Percentiles rank a stretch among this genome's conserved stretches.
phyloP scores from a whole-genome alignment of 30 jellyfish, hydroid and myxozoan genomes.

The Turritopsis rubra region DNA sequence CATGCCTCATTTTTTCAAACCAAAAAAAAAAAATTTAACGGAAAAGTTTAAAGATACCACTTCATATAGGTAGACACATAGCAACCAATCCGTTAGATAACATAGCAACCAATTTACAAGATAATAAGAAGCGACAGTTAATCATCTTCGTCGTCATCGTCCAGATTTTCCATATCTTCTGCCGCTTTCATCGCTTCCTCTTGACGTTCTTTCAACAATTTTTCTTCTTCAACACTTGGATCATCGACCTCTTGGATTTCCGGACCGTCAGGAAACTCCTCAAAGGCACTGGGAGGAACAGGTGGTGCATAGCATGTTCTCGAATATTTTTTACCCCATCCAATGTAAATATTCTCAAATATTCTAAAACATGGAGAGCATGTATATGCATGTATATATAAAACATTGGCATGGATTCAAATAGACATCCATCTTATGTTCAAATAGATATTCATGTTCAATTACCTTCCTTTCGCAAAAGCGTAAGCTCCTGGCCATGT shows the following conservation, averaged over 20 bases:
- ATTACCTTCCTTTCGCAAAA: slow-evolving; percentile 76
- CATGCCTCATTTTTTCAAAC: too few species aligned
- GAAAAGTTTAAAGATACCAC: too few species aligned
- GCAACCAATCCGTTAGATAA: too few species aligned
- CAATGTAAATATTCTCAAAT: slow-evolving; percentile 76
- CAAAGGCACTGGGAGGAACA: slow-evolving; percentile 62
- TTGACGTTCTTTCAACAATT: slow-evolving; percentile 69
- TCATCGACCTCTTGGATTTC: slow-evolving; percentile 75
- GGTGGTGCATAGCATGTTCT: slow-evolving; percentile 69
- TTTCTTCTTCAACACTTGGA: slow-evolving; percentile 92
- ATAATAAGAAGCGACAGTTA: neutral
- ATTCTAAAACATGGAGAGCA: slow-evolving; percentile 26
- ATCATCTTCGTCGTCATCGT: slow-evolving; percentile 87
- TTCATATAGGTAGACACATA: too few species aligned
- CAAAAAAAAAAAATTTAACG: too few species aligned
- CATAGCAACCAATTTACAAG: too few species aligned
- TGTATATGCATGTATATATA: too few species aligned
- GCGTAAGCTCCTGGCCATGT: slow-evolving; percentile 95
- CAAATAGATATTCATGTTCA: too few species aligned
- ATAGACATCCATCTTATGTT: too few species aligned
- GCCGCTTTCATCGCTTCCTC: slow-evolving; percentile 80
- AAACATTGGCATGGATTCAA: too few species aligned
- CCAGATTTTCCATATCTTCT: slow-evolving; percentile 84
- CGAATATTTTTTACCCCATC: slow-evolving; percentile 78
- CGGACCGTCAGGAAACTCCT: slow-evolving; percentile 75